A percentile compares a stretch with the other conserved stretches of the same genome.
These are phyloP conservation scores for Heterodera schachtii DNA, from an alignment of 1,140 invertebrate species.

Conservation along the genomic window DNA sequence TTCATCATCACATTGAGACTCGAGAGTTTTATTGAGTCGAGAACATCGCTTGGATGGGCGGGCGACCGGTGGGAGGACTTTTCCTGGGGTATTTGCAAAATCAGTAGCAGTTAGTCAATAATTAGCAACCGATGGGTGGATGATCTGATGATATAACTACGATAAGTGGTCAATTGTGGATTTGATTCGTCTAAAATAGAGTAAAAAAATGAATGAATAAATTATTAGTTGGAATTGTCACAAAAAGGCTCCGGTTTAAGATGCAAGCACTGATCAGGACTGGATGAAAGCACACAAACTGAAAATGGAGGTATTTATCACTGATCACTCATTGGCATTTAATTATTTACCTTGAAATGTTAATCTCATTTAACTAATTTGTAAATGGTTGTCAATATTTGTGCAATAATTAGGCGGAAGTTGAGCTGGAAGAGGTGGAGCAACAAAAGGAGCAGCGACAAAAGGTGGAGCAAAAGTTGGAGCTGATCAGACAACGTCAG, in stretches of 20 bases:
- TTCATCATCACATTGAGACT: background rate
- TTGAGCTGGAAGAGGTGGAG: slow-evolving; percentile 47
- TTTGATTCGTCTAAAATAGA: no score
- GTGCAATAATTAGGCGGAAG: slow-evolving; percentile 33
- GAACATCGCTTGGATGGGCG: no score
- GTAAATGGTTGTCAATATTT: no score
- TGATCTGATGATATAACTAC: background rate
- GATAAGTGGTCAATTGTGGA: no score
- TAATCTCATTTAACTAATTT: no score
- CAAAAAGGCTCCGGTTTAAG: slow-evolving; percentile 35
- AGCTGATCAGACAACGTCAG: slow-evolving; percentile 19
- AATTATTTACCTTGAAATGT: no score
- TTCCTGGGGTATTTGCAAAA: background rate
- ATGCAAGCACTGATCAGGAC: slow-evolving; percentile 50
- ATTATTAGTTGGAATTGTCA: no score
- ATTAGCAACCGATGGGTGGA: background rate
- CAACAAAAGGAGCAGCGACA: slow-evolving; percentile 67
- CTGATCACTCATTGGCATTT: no score
- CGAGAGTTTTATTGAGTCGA: no score
- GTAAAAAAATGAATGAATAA: slow-evolving; percentile 10
- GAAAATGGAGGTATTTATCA: slow-evolving; percentile 39
- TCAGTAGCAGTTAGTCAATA: background rate
- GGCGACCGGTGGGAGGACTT: background rate
- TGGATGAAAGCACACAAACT: slow-evolving; percentile 60
- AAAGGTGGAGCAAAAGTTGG: slow-evolving; percentile 65